Conservation (phyloP, 2,113 vertebrate species). For the Archilochus colubris region DNA sequence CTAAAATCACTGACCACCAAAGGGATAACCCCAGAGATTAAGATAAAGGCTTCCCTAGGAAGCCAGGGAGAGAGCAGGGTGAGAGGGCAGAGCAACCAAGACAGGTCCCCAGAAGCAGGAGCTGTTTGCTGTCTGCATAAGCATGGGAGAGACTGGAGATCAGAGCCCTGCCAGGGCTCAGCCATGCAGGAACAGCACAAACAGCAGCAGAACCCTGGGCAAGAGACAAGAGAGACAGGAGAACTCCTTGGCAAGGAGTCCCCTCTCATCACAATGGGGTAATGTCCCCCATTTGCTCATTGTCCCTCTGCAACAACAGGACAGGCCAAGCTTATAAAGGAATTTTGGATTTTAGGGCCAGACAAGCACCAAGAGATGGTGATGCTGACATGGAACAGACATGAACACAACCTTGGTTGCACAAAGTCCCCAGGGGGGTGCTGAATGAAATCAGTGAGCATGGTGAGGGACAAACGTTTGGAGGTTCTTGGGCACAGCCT, state of each 20-base stretch:
- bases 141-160: background rate
- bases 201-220: background rate
- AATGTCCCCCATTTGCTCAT: background rate
- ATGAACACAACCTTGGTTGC: background rate
- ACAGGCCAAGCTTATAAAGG: background rate
- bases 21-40: background rate
- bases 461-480: rapidly evolving
- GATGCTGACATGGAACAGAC: background rate
- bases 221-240: background rate
- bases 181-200: background rate
- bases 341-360: background rate
- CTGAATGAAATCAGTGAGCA: background rate
- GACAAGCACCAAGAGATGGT: background rate
- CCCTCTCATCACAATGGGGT: background rate
- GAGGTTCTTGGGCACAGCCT: background rate
- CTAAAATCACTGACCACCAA: background rate
- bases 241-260: background rate
- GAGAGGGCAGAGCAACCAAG: background rate
- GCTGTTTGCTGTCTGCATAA: background rate
- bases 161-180: background rate
- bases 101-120: background rate
- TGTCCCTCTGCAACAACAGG: background rate
- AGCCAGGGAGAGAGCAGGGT: background rate
- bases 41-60: background rate
- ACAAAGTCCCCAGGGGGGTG: rapidly evolving